phyloP scores from a whole-genome alignment of 2,888 invertebrate species.

The Scotopteryx bipunctaria region DNA sequence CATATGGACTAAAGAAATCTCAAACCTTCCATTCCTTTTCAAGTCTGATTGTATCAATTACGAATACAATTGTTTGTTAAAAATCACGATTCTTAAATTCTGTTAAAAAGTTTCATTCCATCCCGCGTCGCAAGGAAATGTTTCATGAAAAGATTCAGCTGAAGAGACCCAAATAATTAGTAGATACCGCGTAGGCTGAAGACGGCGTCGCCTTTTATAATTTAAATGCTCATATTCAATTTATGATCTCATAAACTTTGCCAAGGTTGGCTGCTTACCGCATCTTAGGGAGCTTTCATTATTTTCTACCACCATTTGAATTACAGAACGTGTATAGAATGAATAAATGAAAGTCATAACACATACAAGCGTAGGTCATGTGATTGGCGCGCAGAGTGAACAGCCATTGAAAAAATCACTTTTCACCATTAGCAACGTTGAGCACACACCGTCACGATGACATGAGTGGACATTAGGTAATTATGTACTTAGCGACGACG shows the following conservation, averaged over 20 bases:
- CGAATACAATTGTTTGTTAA: background rate
- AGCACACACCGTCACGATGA: constrained; percentile 7
- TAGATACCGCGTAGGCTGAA: constrained; percentile 36
- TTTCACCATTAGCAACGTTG: background rate
- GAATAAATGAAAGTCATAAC: too few relatives aligned
- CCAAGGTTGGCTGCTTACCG: constrained; percentile 35
- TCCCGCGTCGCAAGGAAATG: background rate
- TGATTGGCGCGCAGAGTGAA: background rate
- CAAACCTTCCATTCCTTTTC: background rate
- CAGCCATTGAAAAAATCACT: background rate
- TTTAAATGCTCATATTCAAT: constrained; percentile 50
- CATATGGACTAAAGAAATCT: too few relatives aligned
- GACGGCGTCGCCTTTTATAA: constrained; percentile 48
- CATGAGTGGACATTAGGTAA: constrained; percentile 37
- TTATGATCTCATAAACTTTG: constrained; percentile 39
- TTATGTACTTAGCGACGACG: constrained; percentile 39
- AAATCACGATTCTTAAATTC: background rate
- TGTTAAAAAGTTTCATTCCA: background rate
- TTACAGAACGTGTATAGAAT: constrained; percentile 28
- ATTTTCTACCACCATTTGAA: constrained; percentile 29
- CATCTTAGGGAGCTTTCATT: constrained; percentile 33
- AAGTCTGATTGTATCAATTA: background rate
- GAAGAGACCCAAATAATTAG: constrained; percentile 46
- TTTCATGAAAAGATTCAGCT: constrained; percentile 12
- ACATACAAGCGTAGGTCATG: background rate